These are phyloP conservation scores for Contarinia nasturtii DNA, from an alignment of 1,140 invertebrate species.

Conservation along the genomic window DNA sequence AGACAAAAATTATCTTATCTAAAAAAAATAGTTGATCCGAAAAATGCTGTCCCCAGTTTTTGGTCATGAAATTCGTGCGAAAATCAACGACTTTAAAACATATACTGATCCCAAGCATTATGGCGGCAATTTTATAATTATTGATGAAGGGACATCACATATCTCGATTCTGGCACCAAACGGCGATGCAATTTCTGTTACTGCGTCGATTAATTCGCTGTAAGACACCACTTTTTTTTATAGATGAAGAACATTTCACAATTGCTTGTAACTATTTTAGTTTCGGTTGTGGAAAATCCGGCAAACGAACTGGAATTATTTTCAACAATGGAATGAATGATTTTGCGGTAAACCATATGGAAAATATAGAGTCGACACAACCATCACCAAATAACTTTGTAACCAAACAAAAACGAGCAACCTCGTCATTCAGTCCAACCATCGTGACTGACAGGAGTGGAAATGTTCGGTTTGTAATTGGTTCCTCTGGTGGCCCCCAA, in stretches of 20 bases:
- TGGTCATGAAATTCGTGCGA: conserved; percentile 36
- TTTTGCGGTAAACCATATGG: conserved; percentile 59
- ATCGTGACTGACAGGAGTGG: conserved; percentile 55
- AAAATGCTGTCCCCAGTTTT: conserved; percentile 25
- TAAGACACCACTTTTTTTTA: conserved; percentile 29
- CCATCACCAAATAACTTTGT: conserved; percentile 61
- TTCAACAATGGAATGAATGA: conserved; percentile 94
- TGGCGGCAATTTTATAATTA: conserved; percentile 26
- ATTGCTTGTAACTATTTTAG: conserved; percentile 26
- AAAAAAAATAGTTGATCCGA: background rate
- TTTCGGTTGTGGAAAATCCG: conserved; percentile 59
- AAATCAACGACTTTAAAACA: conserved; percentile 39
- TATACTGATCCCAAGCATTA: conserved; percentile 42
- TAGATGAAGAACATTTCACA: too few species aligned
- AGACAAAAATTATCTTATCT: background rate
- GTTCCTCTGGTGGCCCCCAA: conserved; percentile 80
- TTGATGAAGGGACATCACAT: conserved; percentile 74
- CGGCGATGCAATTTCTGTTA: conserved; percentile 85
- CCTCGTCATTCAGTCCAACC: conserved; percentile 83
- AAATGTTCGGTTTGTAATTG: conserved; percentile 59
- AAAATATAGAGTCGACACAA: conserved; percentile 60
- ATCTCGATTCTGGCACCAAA: conserved; percentile 63
- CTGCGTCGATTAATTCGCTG: conserved; percentile 82
- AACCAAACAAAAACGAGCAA: conserved; percentile 63
- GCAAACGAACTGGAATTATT: conserved; percentile 69